Evolutionary conservation across 2,888 invertebrate species (phyloP), one percentile per base, ranked within the genome.

Genomic region (Perdita meconis): DNA sequence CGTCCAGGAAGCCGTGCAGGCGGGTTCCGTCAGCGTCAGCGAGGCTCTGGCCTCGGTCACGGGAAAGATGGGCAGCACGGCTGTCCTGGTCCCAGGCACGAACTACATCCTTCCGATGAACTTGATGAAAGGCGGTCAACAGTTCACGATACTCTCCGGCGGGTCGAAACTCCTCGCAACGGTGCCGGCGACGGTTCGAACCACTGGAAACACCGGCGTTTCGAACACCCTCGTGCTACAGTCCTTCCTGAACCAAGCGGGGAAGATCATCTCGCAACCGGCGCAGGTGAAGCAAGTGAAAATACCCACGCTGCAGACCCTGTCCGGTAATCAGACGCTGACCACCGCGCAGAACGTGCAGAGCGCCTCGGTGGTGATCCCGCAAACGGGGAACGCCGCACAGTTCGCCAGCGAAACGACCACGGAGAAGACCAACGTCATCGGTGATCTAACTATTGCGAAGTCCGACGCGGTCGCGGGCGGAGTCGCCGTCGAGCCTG

Each of bases 91-190:
- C 91, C 95, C 95, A n/a, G 95, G 95, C 0, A 89, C 91, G 6
- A 96, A 96, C 90, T 96, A 96, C 85, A 94, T 96, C 73, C 91
- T 96, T 83, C 96, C 96, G 0, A 95, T 96, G 83, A 95, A 95
- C 2, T 94, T 96, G 93, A 94, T 96, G 72, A 96, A 96, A 91
- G 94, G 95, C 8, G 95, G 95, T 0, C 95, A 96, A 88, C 95
- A 95, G 86, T 95, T 96, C 72, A 95, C 95, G 1, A 95, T 96
- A 75, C 95, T 96, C 3, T 95, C 96, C 4, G 95, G 95, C 80
- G 95, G 95, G 6, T 95, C 95, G 65, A 94, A 94, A 87, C 93
- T 94, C 6, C 88, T 90, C 26, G 90, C 89, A n/a, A 91, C 92
- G 0, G 89, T 92, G 1, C 91, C 92, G 0, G 86, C 89, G 0